These are phyloP conservation scores for Laterallus jamaicensis DNA, from an alignment of 2,113 vertebrate genomes.

Conservation along the genomic window DNA sequence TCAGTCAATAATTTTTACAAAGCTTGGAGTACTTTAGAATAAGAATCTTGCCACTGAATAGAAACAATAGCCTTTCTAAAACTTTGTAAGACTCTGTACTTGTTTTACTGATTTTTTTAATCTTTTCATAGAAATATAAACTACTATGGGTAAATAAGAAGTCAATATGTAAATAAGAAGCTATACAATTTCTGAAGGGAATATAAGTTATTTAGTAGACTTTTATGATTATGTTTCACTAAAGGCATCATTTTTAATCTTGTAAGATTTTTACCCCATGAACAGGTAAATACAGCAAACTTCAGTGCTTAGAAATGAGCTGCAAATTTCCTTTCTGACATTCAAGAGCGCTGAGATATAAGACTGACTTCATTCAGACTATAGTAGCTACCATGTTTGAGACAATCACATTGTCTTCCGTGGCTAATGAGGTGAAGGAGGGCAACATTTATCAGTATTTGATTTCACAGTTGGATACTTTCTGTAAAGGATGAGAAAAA, in stretches of 20 bases:
- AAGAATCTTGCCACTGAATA: not conserved
- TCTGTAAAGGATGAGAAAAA: not conserved
- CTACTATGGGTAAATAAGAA: not conserved
- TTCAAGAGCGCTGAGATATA: not conserved
- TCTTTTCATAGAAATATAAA: not conserved
- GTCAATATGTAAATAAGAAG: not conserved
- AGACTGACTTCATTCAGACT: not conserved
- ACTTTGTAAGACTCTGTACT: not conserved
- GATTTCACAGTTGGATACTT: not conserved
- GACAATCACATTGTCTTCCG: not conserved
- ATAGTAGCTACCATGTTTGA: not conserved
- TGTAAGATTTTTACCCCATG: not conserved
- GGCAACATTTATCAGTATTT: not conserved
- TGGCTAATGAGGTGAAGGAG: not conserved
- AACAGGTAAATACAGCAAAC: not conserved
- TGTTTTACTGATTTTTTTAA: not conserved
- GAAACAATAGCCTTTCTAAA: not conserved
- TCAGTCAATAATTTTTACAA: not conserved
- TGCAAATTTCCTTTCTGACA: not conserved
- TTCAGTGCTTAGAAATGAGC: not conserved
- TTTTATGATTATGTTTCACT: not conserved
- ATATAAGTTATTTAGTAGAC: not conserved
- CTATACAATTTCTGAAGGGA: not conserved
- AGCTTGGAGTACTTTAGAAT: not conserved
- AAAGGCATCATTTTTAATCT: not conserved